Evolutionary conservation across 2,797 vertebrate species (phyloP).

Genomic region (Galagoides demidoff): DNA sequence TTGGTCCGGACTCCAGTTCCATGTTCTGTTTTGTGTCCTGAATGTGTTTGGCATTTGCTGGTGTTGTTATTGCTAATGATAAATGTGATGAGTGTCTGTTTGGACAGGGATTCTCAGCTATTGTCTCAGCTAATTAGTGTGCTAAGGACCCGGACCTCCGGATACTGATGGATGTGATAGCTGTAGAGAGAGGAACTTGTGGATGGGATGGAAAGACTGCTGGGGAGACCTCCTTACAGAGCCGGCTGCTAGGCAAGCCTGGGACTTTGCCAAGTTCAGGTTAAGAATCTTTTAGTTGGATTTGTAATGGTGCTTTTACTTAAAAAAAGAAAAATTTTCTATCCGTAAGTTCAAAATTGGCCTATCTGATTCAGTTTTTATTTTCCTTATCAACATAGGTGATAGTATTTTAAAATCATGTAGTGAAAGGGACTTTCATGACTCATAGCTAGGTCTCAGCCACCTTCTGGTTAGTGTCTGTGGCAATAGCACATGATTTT

Average conservation of each 20-base stretch:
- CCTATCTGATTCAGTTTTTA: neutral
- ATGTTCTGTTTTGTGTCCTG: slow-evolving; percentile 12
- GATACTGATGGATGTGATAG: neutral
- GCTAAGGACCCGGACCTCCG: neutral
- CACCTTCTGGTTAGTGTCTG: neutral
- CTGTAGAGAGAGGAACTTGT: neutral
- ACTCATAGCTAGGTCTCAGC: neutral
- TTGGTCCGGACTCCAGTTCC: neutral
- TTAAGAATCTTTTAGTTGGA: neutral
- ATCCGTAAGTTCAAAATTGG: neutral
- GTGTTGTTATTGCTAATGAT: slow-evolving; percentile 1
- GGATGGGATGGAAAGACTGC: neutral
- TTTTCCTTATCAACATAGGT: neutral
- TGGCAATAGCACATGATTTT: slow-evolving; percentile 64
- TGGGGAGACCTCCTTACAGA: neutral
- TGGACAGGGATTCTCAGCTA: slow-evolving; percentile 41
- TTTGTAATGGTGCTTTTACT: neutral
- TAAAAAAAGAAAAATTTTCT: slow-evolving; percentile 49
- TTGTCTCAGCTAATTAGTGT: slow-evolving; percentile 23
- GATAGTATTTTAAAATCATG: neutral
- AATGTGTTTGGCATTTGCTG: slow-evolving; percentile 12
- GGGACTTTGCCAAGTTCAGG: neutral
- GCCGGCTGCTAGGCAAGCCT: neutral
- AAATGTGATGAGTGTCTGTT: slow-evolving; percentile 2
- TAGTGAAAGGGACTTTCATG: neutral